These are phyloP conservation scores for Homalodisca vitripennis DNA, from an alignment of 1,140 invertebrate genomes.

Conservation along the genomic window DNA sequence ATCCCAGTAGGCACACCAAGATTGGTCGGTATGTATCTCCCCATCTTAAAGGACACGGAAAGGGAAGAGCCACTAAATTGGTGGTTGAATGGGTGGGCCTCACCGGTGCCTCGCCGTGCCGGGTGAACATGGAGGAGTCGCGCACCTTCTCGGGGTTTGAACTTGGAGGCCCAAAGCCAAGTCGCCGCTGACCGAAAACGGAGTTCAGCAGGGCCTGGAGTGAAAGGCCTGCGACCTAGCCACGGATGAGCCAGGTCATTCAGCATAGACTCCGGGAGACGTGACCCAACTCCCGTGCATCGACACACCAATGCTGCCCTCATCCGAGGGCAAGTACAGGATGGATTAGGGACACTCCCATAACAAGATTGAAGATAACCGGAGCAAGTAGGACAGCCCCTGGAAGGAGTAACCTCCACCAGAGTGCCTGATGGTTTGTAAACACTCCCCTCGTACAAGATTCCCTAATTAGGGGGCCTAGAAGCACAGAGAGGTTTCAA, in stretches of 20 bases:
- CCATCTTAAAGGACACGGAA: not conserved
- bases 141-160: not conserved
- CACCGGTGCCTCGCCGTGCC: not conserved
- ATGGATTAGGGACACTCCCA: not conserved
- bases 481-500: no score
- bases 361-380: not conserved
- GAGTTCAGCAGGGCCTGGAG: not conserved
- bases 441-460: no score
- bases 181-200: not conserved
- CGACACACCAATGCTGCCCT: not conserved
- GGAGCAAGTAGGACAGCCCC: not conserved
- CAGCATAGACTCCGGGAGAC: not conserved
- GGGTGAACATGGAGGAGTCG: not conserved
- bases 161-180: not conserved
- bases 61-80: not conserved
- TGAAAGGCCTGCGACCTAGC: not conserved
- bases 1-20: not conserved
- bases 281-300: not conserved
- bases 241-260: not conserved
- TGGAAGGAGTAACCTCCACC: no score
- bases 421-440: no score
- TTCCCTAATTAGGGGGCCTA: no score
- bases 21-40: not conserved
- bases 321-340: not conserved
- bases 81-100: not conserved